Evolutionary conservation across 2,797 vertebrate species (phyloP).

Genomic region (Muraenolepis orangiensis): DNA sequence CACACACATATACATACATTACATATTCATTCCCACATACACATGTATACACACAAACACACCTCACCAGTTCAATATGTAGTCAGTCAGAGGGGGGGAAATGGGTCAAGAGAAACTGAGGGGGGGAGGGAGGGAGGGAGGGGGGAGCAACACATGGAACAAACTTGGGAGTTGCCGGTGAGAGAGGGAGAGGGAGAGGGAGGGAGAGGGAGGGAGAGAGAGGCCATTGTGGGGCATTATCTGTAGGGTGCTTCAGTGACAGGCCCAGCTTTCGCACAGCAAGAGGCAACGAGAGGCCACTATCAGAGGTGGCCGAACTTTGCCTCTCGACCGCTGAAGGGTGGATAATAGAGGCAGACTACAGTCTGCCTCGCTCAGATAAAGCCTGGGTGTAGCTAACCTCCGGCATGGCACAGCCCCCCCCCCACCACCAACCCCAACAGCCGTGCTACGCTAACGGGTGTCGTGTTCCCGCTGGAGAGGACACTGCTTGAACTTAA

Average conservation of each 20-base stretch:
- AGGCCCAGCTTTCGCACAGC: constrained; percentile 41
- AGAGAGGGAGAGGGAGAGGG: neutral
- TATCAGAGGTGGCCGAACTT: neutral
- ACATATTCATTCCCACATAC: too few species aligned
- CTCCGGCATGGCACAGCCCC: neutral
- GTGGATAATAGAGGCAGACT: neutral
- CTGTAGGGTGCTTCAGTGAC: constrained; percentile 55
- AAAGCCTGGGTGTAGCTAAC: neutral
- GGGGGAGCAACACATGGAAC: constrained; percentile 49
- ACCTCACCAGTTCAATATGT: constrained; percentile 58
- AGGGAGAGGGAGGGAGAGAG: neutral
- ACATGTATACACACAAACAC: neutral
- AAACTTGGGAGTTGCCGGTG: constrained; percentile 33
- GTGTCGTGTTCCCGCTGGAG: neutral
- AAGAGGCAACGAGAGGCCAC: constrained; percentile 31
- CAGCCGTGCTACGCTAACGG: neutral
- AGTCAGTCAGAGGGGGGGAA: constrained; percentile 58
- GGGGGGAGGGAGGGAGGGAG: constrained; percentile 8
- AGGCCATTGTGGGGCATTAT: constrained; percentile 55
- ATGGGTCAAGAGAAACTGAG: constrained; percentile 23
- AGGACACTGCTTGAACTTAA: neutral
- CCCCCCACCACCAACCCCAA: neutral
- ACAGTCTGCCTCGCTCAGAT: neutral
- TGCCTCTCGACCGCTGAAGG: neutral
- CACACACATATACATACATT: too few species aligned